phyloP scores from a whole-genome alignment of 2,797 vertebrate species.

The Coreius guichenoti region DNA sequence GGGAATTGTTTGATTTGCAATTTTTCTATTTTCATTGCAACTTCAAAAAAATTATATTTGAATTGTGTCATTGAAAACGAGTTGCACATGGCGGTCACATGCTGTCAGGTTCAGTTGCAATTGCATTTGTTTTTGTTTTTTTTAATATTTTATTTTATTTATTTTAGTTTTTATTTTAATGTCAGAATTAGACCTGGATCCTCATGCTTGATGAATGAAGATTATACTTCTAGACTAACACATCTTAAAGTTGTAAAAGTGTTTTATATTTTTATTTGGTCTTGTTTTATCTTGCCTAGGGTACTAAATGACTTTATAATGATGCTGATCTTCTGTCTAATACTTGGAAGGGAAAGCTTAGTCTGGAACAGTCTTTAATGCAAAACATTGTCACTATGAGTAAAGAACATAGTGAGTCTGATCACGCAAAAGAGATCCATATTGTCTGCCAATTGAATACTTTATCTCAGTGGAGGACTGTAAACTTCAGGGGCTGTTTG shows the following conservation, averaged over 20 bases:
- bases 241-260: neutral
- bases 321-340: neutral
- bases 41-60: neutral
- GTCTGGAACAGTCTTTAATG: neutral
- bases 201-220: neutral
- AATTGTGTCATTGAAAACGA: neutral
- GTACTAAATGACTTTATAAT: neutral
- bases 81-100: neutral
- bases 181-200: neutral
- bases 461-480: constrained; percentile 6
- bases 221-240: neutral
- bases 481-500: constrained; percentile 14
- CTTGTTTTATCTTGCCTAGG: neutral
- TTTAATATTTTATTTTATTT: neutral
- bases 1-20: neutral
- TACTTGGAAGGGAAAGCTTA: neutral
- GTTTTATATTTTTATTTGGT: neutral
- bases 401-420: neutral
- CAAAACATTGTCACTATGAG: neutral
- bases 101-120: neutral
- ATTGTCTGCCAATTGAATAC: neutral
- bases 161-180: neutral
- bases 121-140: neutral
- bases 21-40: neutral
- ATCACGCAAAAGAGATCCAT: neutral